Base-by-base conservation (phyloP, 30 jellyfish, hydroid and myxozoan genomes). In the Aurelia aurita region DNA sequence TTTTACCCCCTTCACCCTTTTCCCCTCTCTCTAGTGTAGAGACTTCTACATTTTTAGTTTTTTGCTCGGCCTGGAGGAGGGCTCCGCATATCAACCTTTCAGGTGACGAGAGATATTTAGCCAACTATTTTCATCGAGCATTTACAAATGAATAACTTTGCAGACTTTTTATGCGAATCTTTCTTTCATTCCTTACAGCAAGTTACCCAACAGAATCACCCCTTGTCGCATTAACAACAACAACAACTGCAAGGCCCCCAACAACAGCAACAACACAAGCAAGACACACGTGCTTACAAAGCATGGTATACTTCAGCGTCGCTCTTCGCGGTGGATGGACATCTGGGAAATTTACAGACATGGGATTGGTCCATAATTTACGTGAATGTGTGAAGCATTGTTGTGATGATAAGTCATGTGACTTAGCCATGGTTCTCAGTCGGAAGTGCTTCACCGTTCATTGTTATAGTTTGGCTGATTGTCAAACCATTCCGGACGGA, bases 321-420 rank as follows among this genome's bases (percentile, higher is more conserved):
- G 98, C 98, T 3, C 76, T 93, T 51, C 93, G 92, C 32, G 98
- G 98, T 15, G 98, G 98, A 0, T 93, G 98, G 98, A 93, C 98
- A 11, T 81, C 98, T 0, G 98, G 98, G 66, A 93, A 93, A 69
- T 93, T 93, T 59, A 76, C 97, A 0, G 98, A 93, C 80, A 93
- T 91, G 95, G 98, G 98, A 21, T 66, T 88, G 43, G 98, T 93
- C 31, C 85, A 73, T 22, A 84, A 73, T 54, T 86, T 93, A 31
- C 91, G 90, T 12, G 96, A 88, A 45, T 93, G 98, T 59, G 97
- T 93, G 59, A 79, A 88, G 25, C 96, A 74, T 74, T 93, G 98
- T 69, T 93, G 98, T 59, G 91, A 93, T 59, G 98, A 93, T 64
- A 82, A 94, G 71, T 55, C 97, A 54, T 93, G 98, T 82, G 98